phyloP scores from a whole-genome alignment of 2,113 vertebrate species.

The Stigmatopora argus region DNA sequence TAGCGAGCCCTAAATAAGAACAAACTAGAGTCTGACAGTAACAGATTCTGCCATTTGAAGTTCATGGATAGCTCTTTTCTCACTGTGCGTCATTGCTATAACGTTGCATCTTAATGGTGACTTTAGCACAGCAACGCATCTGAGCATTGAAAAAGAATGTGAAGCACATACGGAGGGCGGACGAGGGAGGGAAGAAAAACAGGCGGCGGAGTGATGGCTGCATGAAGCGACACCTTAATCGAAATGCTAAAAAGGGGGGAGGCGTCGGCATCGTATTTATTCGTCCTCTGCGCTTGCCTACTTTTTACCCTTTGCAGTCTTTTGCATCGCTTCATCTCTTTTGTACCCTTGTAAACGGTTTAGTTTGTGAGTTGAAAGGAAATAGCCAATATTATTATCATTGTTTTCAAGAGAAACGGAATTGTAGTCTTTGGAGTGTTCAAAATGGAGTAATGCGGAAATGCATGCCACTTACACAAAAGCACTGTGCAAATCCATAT shows the following conservation, averaged over 20 bases:
- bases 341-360: constrained; percentile 20
- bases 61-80: neutral
- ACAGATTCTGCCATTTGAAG: neutral
- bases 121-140: neutral
- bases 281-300: constrained; percentile 30
- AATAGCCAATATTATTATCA: neutral
- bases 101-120: constrained; percentile 10
- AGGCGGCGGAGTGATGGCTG: constrained; percentile 22
- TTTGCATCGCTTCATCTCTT: constrained; percentile 31
- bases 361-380: neutral
- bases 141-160: constrained; percentile 11
- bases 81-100: neutral
- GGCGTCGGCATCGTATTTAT: constrained; percentile 43
- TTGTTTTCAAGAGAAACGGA: neutral
- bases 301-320: constrained; percentile 19
- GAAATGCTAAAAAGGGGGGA: constrained; percentile 35
- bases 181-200: constrained; percentile 16
- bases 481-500: neutral
- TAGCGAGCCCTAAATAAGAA: neutral
- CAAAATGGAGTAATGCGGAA: neutral
- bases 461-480: neutral
- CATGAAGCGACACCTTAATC: constrained; percentile 55
- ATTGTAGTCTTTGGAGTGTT: neutral
- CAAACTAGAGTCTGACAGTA: neutral
- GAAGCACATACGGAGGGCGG: constrained; percentile 34